Base-by-base conservation (phyloP, 1,140 invertebrate genomes). In the Drosophila grimshawi region DNA sequence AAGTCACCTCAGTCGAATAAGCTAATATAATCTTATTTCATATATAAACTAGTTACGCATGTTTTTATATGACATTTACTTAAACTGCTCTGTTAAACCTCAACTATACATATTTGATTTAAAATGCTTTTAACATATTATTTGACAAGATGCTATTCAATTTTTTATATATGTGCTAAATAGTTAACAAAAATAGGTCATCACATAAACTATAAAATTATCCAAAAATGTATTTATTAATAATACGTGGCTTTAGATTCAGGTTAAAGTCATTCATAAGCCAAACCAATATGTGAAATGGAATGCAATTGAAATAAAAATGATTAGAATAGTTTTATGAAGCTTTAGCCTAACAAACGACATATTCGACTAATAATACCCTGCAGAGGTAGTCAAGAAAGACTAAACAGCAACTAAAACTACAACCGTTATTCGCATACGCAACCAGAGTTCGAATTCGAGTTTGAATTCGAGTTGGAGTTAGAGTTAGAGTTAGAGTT, bases 351-450 rank as follows among this genome's bases (percentile, higher is more conserved):
- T 10, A 41, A 10, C 51, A 53, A 33, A 53, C n/a, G 33, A 11
- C 52, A 37, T 6, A 5, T 37, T 7, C 4, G 7, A 35, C 19
- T 5, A 19, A 55, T 37, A 53, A 37, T 19, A 53, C 33, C 11
- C 52, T 6, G 7, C 29, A 30, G 29, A 57, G 29, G 7, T 10
- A n/a, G 55, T 27, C 2, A 43, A 30, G n/a, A 43, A 37, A 29
- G 19, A 1, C 7, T 30, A n/a, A 56, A 10, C 8, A 53, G 11
- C 1, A n/a, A 7, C 43, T 32, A 7, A 35, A 45, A 35, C 30
- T 48, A 3, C 35, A 43, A 5, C 57, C 57, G 57, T 48, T 60
- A 60, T 43, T 35, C 8, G 30, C 41, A 19, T 33, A 35, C 35
- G 43, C 43, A 45, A 8, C 29, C 39, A 39, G 19, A 55, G 52